Evolutionary conservation across 2,888 invertebrate genomes (phyloP).

Genomic region (Heliconius erato): DNA sequence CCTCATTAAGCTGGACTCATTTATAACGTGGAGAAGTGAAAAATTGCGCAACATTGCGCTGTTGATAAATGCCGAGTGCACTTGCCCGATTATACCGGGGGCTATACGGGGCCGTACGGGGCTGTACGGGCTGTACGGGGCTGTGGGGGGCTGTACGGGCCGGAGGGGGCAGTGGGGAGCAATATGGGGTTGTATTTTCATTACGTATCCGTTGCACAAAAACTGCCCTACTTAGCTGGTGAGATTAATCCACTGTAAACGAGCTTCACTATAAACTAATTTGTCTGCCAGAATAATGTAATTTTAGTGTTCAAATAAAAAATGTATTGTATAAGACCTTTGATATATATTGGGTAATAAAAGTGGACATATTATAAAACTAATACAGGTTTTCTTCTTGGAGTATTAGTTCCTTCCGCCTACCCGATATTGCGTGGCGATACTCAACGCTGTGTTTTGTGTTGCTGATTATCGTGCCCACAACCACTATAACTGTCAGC

Average conservation of each 20-base stretch:
- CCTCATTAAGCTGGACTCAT: slow-evolving; percentile 31
- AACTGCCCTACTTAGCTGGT: slow-evolving; percentile 36
- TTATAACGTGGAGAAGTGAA: slow-evolving; percentile 33
- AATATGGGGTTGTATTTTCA: slow-evolving; percentile 33
- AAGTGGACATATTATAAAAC: not conserved
- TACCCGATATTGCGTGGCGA: too few species aligned
- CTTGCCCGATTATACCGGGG: slow-evolving; percentile 34
- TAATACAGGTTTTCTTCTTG: not conserved
- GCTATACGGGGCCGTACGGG: slow-evolving; percentile 12
- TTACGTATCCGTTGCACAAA: slow-evolving; percentile 36
- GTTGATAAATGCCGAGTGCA: slow-evolving; percentile 42
- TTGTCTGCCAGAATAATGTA: slow-evolving; percentile 2
- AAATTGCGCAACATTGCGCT: slow-evolving; percentile 38
- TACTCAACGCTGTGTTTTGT: too few species aligned
- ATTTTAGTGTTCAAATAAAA: not conserved
- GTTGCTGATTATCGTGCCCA: too few species aligned
- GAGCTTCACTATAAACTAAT: slow-evolving; percentile 33
- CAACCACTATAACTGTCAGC: too few species aligned
- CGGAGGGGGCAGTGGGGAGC: not conserved
- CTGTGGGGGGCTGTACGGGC: not conserved
- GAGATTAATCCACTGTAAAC: slow-evolving; percentile 30
- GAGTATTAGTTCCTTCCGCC: too few species aligned
- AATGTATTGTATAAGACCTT: not conserved
- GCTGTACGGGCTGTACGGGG: slow-evolving; percentile 2
- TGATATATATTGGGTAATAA: not conserved